phyloP scores from a whole-genome alignment of 1,140 invertebrate species.

The Arion vulgaris region DNA sequence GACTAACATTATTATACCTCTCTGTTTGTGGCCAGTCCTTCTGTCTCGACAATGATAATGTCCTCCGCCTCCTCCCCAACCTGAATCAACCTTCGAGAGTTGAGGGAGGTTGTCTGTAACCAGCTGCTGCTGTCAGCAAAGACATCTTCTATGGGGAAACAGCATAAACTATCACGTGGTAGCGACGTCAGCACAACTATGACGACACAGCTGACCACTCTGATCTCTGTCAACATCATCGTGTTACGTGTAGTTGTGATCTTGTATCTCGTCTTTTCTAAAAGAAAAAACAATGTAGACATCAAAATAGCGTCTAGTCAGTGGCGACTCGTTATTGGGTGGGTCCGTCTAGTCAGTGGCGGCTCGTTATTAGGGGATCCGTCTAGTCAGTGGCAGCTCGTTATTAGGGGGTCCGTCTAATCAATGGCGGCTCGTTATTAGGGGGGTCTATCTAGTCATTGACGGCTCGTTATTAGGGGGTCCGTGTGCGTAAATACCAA shows the following conservation, averaged over 20 bases:
- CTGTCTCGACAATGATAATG: background rate
- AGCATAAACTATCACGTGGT: background rate
- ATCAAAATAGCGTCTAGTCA: too few species aligned
- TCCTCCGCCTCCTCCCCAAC: background rate
- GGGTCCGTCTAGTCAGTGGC: too few species aligned
- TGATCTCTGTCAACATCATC: background rate
- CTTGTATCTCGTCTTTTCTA: background rate
- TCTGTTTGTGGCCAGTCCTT: background rate
- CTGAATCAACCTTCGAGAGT: background rate
- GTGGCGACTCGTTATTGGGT: too few species aligned
- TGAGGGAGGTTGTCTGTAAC: background rate
- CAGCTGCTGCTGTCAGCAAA: background rate
- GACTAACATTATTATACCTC: background rate
- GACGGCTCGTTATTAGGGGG: too few species aligned
- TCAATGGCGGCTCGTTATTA: too few species aligned
- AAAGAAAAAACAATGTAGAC: too few species aligned
- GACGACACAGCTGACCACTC: background rate
- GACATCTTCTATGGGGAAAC: background rate
- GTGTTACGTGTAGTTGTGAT: background rate
- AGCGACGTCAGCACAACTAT: background rate
- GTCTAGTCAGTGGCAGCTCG: too few species aligned
- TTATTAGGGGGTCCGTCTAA: too few species aligned
- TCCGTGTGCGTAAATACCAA: too few species aligned
- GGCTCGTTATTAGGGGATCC: too few species aligned
- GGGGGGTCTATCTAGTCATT: too few species aligned